Evolutionary conservation across 2,797 vertebrate genomes (phyloP).

Genomic region (Echeneis naucrates): DNA sequence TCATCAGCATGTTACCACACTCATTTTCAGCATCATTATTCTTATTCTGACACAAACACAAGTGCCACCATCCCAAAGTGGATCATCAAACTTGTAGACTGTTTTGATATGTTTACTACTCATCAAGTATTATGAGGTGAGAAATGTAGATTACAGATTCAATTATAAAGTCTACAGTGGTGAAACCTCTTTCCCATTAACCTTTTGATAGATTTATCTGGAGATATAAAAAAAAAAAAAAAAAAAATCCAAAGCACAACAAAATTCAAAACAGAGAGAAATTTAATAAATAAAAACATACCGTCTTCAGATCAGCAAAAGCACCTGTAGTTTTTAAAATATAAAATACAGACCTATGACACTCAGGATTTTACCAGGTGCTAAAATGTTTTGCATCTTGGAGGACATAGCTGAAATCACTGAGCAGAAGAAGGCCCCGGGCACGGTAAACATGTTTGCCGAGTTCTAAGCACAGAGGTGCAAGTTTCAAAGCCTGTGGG

Average conservation of each 20-base stretch:
- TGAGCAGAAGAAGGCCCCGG: conserved; percentile 56
- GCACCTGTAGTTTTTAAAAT: conserved; percentile 27
- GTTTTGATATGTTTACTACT: background rate
- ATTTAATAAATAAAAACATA: background rate
- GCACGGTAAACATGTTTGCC: conserved; percentile 37
- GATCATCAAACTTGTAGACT: background rate
- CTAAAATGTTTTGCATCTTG: conserved; percentile 65
- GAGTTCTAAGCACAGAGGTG: conserved; percentile 29
- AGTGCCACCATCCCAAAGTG: background rate
- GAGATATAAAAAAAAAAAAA: conserved; percentile 13
- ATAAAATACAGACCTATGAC: conserved; percentile 5
- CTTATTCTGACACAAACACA: background rate
- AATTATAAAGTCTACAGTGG: conserved; percentile 15
- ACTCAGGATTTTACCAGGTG: conserved; percentile 28
- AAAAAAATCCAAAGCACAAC: background rate
- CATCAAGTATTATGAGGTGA: conserved; percentile 10
- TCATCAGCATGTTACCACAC: background rate
- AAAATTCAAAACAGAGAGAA: background rate
- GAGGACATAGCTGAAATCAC: conserved; percentile 46
- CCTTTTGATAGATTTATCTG: conserved; percentile 1
- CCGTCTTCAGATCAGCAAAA: conserved; percentile 5
- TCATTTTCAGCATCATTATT: background rate
- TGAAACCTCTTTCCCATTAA: conserved; percentile 29
- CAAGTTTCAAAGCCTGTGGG: conserved; percentile 36
- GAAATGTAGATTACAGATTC: conserved; percentile 19